These are phyloP conservation scores for Pheucticus melanocephalus DNA, from an alignment of 2,113 vertebrate genomes.

Conservation along the genomic window DNA sequence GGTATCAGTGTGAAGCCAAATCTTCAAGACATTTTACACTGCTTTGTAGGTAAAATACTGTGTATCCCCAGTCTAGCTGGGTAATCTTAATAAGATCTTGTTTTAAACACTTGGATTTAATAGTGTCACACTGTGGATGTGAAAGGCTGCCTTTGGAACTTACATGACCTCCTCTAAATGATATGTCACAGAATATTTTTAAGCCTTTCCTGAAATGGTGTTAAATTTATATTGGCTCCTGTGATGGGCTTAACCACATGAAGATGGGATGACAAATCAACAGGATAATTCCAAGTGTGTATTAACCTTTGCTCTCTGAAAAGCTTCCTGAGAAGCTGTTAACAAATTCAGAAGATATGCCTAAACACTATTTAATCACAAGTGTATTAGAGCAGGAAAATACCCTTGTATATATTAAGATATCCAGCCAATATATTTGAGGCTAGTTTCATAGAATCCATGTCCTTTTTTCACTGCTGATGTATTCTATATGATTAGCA, in stretches of 20 bases:
- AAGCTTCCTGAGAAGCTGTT: not conserved
- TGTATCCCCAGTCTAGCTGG: not conserved
- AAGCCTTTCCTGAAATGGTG: not conserved
- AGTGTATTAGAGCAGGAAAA: not conserved
- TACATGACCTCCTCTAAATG: not conserved
- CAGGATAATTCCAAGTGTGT: not conserved
- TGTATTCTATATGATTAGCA: not conserved
- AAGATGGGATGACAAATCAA: not conserved
- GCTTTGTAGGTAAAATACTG: not conserved
- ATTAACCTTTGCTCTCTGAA: not conserved
- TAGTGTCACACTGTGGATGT: not conserved
- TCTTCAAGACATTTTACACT: not conserved
- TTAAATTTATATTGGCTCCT: not conserved
- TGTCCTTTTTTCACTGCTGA: not conserved
- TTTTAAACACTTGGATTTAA: constrained; percentile 9
- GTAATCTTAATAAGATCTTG: constrained; percentile 37
- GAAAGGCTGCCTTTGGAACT: constrained; percentile 1
- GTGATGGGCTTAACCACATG: not conserved
- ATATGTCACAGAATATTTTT: not conserved
- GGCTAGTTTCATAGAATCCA: not conserved
- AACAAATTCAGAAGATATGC: not conserved
- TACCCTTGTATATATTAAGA: not conserved
- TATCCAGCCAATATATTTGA: not conserved
- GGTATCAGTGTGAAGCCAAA: not conserved
- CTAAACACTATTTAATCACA: not conserved